These are phyloP conservation scores for Pyrocoelia pectoralis DNA, from an alignment of 2,888 invertebrate genomes.

Conservation along the genomic window DNA sequence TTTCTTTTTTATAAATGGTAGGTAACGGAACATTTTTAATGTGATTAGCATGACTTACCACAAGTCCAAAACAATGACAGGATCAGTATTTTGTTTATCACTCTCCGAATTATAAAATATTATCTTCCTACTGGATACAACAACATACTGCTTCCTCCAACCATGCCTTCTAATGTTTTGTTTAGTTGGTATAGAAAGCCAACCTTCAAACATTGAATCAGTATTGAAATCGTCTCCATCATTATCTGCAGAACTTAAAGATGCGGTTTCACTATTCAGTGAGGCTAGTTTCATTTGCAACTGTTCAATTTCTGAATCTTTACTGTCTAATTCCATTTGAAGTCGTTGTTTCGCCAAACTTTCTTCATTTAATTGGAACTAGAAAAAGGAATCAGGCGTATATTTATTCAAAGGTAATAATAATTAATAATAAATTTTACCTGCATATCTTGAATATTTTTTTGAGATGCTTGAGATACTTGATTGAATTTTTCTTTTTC, in stretches of 20 bases:
- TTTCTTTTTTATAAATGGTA: no score
- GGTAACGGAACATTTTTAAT: no score
- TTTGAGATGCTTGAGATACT: conserved; percentile 82
- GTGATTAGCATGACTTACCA: no score
- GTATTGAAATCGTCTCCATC: conserved; percentile 77
- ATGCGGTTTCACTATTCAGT: conserved; percentile 86
- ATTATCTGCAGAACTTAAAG: conserved; percentile 89
- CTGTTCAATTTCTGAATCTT: conserved; percentile 95
- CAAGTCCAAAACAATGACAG: conserved; percentile 93
- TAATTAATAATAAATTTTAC: conserved; percentile 46
- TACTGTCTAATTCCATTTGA: conserved; percentile 96
- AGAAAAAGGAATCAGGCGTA: conserved; percentile 52
- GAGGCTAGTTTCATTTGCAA: conserved; percentile 84
- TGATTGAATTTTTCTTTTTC: conserved; percentile 96
- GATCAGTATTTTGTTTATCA: conserved; percentile 94
- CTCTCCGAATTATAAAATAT: conserved; percentile 96
- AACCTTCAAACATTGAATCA: conserved; percentile 89
- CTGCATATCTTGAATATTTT: conserved; percentile 82
- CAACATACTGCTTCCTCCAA: conserved; percentile 97
- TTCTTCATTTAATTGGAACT: conserved; percentile 85
- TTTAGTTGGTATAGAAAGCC: conserved; percentile 94
- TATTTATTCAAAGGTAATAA: background rate
- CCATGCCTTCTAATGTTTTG: conserved; percentile 95
- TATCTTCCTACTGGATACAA: conserved; percentile 95
- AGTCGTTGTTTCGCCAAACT: conserved; percentile 78